Evolutionary conservation across 2,113 vertebrate genomes (phyloP).

Genomic region (Anguilla rostrata): DNA sequence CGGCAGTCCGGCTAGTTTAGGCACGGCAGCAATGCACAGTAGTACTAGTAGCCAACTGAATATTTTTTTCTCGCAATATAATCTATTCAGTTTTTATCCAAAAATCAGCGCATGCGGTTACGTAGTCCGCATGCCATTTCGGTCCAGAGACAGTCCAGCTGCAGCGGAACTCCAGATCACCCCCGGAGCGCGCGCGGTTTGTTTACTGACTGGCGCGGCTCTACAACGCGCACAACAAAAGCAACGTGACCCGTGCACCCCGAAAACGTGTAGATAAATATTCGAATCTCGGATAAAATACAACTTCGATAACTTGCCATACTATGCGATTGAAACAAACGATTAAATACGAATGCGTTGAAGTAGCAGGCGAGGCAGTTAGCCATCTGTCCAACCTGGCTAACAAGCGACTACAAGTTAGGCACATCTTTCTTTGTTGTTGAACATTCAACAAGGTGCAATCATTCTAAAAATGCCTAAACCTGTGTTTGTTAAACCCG

Average conservation of each 20-base stretch:
- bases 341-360: neutral
- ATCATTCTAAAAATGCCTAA: neutral
- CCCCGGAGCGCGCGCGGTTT: neutral
- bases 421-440: neutral
- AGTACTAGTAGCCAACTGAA: no score
- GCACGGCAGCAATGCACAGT: neutral
- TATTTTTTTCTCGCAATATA: no score
- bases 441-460: constrained; percentile 5
- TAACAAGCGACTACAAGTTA: neutral
- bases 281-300: neutral
- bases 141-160: neutral
- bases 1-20: neutral
- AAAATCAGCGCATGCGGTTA: neutral
- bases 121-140: no score
- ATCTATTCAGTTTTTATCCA: no score
- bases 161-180: neutral
- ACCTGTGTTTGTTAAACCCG: neutral
- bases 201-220: neutral
- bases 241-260: neutral
- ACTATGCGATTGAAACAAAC: neutral
- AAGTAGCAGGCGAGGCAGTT: neutral
- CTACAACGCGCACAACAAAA: neutral
- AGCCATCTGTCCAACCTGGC: neutral
- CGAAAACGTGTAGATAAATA: neutral
- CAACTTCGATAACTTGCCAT: neutral